Evolutionary conservation across 2,797 vertebrate genomes (phyloP), one percentile per base, ranked within the genome.

Genomic region (Balearica regulorum): DNA sequence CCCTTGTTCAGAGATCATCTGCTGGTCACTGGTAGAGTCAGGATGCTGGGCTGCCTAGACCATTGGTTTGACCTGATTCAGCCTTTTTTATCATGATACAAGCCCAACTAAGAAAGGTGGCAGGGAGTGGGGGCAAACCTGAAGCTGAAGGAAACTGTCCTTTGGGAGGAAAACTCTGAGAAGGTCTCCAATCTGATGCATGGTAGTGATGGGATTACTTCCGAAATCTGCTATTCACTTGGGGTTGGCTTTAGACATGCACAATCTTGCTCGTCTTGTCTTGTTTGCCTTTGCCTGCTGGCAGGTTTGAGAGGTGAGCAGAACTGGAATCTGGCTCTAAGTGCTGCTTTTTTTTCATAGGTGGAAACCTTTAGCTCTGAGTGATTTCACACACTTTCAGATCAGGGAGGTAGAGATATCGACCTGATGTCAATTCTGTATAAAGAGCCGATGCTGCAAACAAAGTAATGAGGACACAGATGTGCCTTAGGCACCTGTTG

Each of bases 401-500:
- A 51, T 28, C 21, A 37, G 64, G 53, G 54, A 76, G 76, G 28
- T 15, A 18, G 58, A 65, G 88, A 28, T 86, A 90, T 65, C 29
- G 95, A 89, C 76, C 76, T 0, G 1, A 26, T 90, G 79, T 94
- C 65, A 22, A 31, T 77, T 39, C 65, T 78, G 57, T 39, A 14
- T 11, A 8, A 53, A 95, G 83, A 93, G 83, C 70, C 64, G 68
- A 1, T 2, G 21, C 75, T 91, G 43, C 68, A 69, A 49, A 43
- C 86, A 66, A 11, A 89, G 68, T 51, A 66, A 87, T 35, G 92
- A 72, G 94, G 95, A 51, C 90, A 6, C 0, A 2, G 11, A 2
- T 86, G 57, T 93, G 96, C 96, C 96, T 88, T 54, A 91, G 96
- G 93, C 95, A 94, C 94, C 95, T 87, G 88, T 69, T 93, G 89